Conservation (phyloP, 2,113 vertebrate species). For the Hucho hucho region DNA sequence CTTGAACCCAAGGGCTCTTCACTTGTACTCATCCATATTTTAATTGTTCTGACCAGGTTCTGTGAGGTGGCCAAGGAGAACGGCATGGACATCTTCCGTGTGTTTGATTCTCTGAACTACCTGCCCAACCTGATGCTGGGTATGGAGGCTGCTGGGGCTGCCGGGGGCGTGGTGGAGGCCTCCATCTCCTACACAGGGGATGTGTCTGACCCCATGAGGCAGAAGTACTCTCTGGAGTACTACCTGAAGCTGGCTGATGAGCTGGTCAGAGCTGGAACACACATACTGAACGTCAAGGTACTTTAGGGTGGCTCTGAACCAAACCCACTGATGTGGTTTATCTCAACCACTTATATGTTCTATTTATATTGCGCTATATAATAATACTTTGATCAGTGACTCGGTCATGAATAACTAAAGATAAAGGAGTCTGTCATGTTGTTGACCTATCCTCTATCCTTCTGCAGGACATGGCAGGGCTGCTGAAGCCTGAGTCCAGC, state of each 20-base stretch:
- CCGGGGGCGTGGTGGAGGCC: conserved; percentile 89
- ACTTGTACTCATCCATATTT: not conserved
- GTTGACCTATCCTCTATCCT: not conserved
- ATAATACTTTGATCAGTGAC: not conserved
- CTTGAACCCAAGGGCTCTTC: not conserved
- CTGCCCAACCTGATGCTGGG: conserved; percentile 92
- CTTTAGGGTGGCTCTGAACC: not conserved
- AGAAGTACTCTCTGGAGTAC: conserved; percentile 89
- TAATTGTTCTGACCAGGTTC: conserved; percentile 71
- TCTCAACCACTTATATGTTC: too few relatives aligned
- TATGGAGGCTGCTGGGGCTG: conserved; percentile 87
- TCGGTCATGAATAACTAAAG: not conserved
- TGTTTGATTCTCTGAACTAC: conserved; percentile 94
- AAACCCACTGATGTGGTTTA: too few relatives aligned
- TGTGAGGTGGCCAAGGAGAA: conserved; percentile 94
- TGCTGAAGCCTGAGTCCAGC: conserved; percentile 83
- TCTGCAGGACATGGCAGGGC: conserved; percentile 88
- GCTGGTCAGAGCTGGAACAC: conserved; percentile 87
- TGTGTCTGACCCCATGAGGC: conserved; percentile 83
- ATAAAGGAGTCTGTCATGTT: not conserved
- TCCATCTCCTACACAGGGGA: conserved; percentile 93
- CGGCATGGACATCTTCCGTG: conserved; percentile 93
- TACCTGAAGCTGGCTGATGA: conserved; percentile 85
- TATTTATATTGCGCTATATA: too few relatives aligned
- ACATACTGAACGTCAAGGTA: conserved; percentile 92